These are phyloP conservation scores for Chiridota heheva DNA, from an alignment of 35 echinoderm and acorn worm species.

Conservation along the genomic window DNA sequence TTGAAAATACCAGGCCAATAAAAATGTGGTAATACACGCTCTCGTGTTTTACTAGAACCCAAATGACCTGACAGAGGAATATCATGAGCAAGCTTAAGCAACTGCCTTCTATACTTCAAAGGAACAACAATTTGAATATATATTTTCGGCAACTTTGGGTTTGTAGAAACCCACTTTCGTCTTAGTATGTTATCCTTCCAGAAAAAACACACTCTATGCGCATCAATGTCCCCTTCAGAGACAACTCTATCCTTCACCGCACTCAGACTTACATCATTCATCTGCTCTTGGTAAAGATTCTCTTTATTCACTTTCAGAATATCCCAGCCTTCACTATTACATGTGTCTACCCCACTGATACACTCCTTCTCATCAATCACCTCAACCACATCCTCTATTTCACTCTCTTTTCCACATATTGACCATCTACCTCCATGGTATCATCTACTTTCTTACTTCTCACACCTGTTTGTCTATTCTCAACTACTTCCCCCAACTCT, in stretches of 20 bases:
- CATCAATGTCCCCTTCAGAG: not conserved
- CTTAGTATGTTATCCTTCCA: conserved; percentile 1
- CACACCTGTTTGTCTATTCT: too few species aligned
- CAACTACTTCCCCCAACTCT: too few species aligned
- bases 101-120: not conserved
- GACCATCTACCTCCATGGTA: too few species aligned
- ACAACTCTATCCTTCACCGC: not conserved
- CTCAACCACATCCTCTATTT: too few species aligned
- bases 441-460: too few species aligned
- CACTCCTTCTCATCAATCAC: too few species aligned
- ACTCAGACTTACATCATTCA: not conserved
- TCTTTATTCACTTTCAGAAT: not conserved
- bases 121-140: conserved; percentile 2
- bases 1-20: conserved; percentile 34
- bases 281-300: not conserved
- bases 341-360: too few species aligned
- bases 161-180: conserved; percentile 13
- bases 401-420: too few species aligned
- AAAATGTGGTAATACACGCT: conserved; percentile 4
- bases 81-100: conserved; percentile 3
- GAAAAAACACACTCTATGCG: not conserved
- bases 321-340: too few species aligned
- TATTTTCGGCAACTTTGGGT: not conserved
- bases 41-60: conserved; percentile 7
- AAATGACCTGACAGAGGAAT: conserved; percentile 11